phyloP scores from a whole-genome alignment of 2,888 invertebrate species.

The Tinea pellionella region DNA sequence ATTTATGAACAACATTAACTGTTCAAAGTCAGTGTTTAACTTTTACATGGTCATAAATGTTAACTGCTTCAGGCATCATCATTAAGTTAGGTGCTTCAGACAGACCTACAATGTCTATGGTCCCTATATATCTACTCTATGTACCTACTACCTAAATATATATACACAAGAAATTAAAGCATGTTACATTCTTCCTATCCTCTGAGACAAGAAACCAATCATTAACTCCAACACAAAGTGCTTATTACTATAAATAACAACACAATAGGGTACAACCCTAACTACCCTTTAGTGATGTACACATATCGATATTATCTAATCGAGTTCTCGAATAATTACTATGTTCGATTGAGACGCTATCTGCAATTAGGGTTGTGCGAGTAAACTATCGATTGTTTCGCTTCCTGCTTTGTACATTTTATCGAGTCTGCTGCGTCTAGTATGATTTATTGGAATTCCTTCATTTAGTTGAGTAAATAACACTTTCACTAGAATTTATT shows the following conservation, averaged over 20 bases:
- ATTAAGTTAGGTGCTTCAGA: too few relatives aligned
- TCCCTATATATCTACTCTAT: too few relatives aligned
- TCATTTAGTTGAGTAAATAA: too few relatives aligned
- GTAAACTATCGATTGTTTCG: slow-evolving; percentile 8
- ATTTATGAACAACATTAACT: too few relatives aligned
- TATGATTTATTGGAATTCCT: too few relatives aligned
- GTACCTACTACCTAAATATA: too few relatives aligned
- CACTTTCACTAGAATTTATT: too few relatives aligned
- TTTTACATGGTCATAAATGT: too few relatives aligned
- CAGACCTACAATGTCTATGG: too few relatives aligned
- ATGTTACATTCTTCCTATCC: background rate
- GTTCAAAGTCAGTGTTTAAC: too few relatives aligned
- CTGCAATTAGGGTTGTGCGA: slow-evolving; percentile 10
- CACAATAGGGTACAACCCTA: slow-evolving; percentile 1
- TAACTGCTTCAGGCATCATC: too few relatives aligned
- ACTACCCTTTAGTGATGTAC: slow-evolving; percentile 7
- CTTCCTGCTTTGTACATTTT: background rate
- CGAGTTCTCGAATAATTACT: slow-evolving; percentile 12
- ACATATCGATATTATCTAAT: slow-evolving; percentile 25
- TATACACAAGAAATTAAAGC: background rate
- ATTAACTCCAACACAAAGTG: background rate
- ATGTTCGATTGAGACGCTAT: slow-evolving; percentile 7
- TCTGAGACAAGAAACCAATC: background rate
- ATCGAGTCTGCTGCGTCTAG: too few relatives aligned
- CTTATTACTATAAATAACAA: slow-evolving; percentile 5